These are phyloP conservation scores for Phalloptychus januarius DNA, from an alignment of 2,797 vertebrate genomes.

Conservation along the genomic window DNA sequence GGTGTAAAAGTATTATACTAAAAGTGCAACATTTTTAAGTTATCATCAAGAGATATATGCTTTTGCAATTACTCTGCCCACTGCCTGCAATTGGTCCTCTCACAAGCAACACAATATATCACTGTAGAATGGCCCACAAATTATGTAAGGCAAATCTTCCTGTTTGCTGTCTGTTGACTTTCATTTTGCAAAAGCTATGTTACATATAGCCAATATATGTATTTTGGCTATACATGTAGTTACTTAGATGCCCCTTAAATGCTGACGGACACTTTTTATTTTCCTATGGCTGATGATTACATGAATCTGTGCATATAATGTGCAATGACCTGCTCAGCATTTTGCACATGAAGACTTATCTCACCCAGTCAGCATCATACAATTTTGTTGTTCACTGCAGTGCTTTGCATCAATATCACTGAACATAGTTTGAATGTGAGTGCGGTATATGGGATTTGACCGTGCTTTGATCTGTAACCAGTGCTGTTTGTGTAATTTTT, in stretches of 20 bases:
- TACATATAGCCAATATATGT: too few species aligned
- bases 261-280: constrained; percentile 50
- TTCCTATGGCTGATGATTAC: constrained; percentile 4
- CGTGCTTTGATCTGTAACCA: constrained; percentile 1
- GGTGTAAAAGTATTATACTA: too few species aligned
- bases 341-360: constrained; percentile 1
- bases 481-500: constrained; percentile 24
- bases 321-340: constrained; percentile 15
- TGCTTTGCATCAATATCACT: constrained; percentile 37
- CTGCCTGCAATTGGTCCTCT: neutral
- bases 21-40: too few species aligned
- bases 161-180: constrained; percentile 22
- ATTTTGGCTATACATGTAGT: constrained; percentile 30
- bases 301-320: constrained; percentile 9
- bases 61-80: neutral
- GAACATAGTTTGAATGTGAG: constrained; percentile 3
- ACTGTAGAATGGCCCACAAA: neutral
- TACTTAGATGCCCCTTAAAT: constrained; percentile 42
- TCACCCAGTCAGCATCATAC: constrained; percentile 9
- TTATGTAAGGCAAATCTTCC: neutral
- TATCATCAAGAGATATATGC: too few species aligned
- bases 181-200: constrained; percentile 20
- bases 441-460: neutral
- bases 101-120: neutral
- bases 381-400: constrained; percentile 44